phyloP scores from a whole-genome alignment of 2,113 vertebrate species.

The Cisticola juncidis region DNA sequence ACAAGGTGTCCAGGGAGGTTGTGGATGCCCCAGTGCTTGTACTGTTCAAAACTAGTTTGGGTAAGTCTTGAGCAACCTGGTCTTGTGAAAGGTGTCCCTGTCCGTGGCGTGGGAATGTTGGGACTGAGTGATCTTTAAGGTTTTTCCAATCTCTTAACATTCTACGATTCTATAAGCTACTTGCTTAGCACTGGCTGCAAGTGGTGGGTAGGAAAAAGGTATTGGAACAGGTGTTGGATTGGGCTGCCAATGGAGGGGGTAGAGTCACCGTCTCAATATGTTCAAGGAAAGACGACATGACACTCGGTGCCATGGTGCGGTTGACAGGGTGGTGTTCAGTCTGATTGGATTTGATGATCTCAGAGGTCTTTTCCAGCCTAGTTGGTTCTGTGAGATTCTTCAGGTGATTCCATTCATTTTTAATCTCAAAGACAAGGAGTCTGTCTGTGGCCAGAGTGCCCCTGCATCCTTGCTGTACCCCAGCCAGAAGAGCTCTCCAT shows the following conservation, averaged over 20 bases:
- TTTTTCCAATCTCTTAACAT: not conserved
- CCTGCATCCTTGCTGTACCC: not conserved
- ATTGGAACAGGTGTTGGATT: not conserved
- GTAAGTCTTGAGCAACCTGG: not conserved
- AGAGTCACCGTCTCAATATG: rapidly evolving
- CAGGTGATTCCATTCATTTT: not conserved
- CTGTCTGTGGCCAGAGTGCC: not conserved
- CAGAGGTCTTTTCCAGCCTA: not conserved
- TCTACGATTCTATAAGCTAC: not conserved
- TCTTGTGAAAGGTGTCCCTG: not conserved
- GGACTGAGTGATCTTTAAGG: not conserved
- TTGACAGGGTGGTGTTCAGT: not conserved
- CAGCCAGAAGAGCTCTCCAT: not conserved
- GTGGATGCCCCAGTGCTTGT: not conserved
- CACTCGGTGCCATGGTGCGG: not conserved
- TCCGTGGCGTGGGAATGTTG: not conserved
- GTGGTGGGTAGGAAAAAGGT: not conserved
- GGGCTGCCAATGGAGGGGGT: not conserved
- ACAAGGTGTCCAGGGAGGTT: not conserved
- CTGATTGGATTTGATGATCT: not conserved
- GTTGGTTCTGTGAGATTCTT: not conserved
- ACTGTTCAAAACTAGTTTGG: not conserved
- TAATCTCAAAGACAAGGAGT: not conserved
- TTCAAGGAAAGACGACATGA: not conserved
- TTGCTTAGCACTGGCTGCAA: not conserved